Evolutionary conservation across 2,113 vertebrate genomes (phyloP).

Genomic region (Strix uralensis): DNA sequence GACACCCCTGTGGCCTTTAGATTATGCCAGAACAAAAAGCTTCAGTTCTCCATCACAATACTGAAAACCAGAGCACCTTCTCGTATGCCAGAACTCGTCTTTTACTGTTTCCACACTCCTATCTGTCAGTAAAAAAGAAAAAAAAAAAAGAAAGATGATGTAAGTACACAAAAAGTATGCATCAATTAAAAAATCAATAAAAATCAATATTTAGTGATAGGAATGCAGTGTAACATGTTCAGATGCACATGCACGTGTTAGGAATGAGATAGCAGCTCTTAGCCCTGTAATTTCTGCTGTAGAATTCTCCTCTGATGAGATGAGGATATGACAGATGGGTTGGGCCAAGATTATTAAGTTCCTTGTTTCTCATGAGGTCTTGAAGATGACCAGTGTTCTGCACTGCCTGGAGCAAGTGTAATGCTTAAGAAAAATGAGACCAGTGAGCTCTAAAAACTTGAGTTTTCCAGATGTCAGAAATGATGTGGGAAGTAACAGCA

Average conservation of each 20-base stretch:
- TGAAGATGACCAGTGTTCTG: background rate
- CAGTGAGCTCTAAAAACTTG: background rate
- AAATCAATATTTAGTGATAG: background rate
- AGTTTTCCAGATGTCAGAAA: background rate
- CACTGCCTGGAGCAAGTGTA: background rate
- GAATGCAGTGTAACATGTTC: background rate
- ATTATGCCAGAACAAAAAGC: background rate
- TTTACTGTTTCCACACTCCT: background rate
- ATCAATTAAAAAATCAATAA: background rate
- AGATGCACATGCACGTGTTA: background rate
- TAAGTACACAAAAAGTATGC: background rate
- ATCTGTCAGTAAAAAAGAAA: background rate
- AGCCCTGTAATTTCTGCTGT: background rate
- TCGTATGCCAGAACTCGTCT: background rate
- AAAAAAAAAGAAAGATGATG: accelerated
- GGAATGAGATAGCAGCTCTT: background rate
- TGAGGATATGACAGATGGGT: background rate
- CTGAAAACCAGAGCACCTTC: background rate
- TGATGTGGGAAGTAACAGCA: background rate
- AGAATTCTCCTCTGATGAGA: background rate
- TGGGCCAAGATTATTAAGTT: background rate
- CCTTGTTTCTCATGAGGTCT: background rate
- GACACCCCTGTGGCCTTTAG: background rate
- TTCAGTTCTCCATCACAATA: background rate
- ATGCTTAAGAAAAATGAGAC: background rate